Evolutionary conservation across 2,888 invertebrate species (phyloP), one percentile per base, ranked within the genome.

Genomic region (Phyllotreta cruciferae): DNA sequence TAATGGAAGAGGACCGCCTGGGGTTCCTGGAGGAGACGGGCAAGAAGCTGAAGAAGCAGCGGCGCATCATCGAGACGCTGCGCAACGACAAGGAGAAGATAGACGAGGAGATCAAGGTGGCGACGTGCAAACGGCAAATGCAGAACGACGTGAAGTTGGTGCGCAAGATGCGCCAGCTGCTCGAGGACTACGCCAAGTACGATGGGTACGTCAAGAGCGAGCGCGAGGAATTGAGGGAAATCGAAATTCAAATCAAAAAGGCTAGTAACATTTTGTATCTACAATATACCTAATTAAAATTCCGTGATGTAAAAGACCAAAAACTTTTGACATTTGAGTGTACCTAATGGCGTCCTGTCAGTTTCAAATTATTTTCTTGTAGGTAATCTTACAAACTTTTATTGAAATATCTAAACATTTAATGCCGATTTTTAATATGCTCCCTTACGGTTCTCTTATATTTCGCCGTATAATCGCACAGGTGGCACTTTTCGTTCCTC

Each of bases 1-100:
- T 92, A 71, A 92, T 93, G 91, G 92, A 94, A 78, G 88, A 90
- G 64, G 92, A 93, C 78, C 84, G 91, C 1, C 83, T 86, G 8
- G 85, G 88, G 0, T 92, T 91, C 74, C 85, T 86, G 57, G 89
- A 88, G 74, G 90, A 91, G 74, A 88, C 87, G 24, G 87, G 87
- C 71, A 85, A 88, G 5, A 86, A 88, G 66, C 80, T 89, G 24
- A 82, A 86, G 56, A 87, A 87, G 77, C 88, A 90, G 77, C 82
- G 85, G 71, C 86, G 84, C 73, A 85, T 88, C 69, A 86, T 90
- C 66, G 81, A 81, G 14, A 84, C 84, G 6, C 81, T 91, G 38
- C 85, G 85, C 69, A 79, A 82, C 13, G 90, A 91, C 70, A 84
- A 88, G 66, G 84, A 86, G 7, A 87, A 88, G 70, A 82, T 90